Conservation (phyloP, 2,888 invertebrate species). For the Sesia bembeciformis region DNA sequence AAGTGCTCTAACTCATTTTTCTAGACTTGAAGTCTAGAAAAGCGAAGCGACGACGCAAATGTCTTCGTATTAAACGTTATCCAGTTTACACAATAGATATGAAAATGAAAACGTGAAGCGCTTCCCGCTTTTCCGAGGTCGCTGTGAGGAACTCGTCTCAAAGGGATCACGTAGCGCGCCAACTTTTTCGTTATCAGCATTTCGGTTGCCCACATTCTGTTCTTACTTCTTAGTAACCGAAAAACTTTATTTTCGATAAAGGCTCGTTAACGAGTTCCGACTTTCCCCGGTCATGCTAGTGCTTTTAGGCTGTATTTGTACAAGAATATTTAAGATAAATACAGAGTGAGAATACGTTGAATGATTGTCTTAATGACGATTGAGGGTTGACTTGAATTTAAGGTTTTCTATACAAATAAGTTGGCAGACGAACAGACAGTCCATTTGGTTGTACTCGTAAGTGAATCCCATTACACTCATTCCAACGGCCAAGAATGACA, state of each 20-base stretch:
- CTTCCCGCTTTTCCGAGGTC: conserved; percentile 8
- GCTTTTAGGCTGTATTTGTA: conserved; percentile 3
- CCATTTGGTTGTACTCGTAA: too few species aligned
- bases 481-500: too few species aligned
- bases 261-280: conserved; percentile 47
- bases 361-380: too few species aligned
- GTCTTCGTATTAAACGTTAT: neutral
- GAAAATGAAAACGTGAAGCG: conserved; percentile 12
- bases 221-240: conserved; percentile 10
- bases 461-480: too few species aligned
- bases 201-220: conserved; percentile 25
- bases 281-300: conserved; percentile 24
- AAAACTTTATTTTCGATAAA: conserved; percentile 44
- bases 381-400: too few species aligned
- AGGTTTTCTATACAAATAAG: too few species aligned
- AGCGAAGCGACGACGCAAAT: neutral
- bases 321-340: too few species aligned
- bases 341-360: too few species aligned
- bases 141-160: conserved; percentile 23
- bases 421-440: too few species aligned
- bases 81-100: neutral
- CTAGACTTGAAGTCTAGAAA: too few species aligned
- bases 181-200: conserved; percentile 43
- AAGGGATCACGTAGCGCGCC: conserved; percentile 37
- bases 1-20: too few species aligned